Conservation (phyloP, 2,888 invertebrate genomes). For the Vanessa cardui region DNA sequence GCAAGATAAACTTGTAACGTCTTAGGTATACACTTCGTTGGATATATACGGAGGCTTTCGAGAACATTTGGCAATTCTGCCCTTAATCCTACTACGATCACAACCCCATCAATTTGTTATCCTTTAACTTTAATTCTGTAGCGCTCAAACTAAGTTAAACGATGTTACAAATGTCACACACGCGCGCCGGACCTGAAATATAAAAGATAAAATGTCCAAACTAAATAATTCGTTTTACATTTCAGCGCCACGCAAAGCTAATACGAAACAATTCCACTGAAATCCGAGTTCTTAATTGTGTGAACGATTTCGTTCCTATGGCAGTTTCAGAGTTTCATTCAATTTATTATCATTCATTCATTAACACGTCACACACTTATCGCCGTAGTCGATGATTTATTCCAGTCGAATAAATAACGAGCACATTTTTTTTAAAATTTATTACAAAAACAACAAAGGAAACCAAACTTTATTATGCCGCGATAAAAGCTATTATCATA, state of each 20-base stretch:
- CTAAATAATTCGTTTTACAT: conserved; percentile 4
- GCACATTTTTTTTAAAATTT: conserved; percentile 11
- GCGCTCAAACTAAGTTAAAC: not conserved
- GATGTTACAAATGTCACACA: not conserved
- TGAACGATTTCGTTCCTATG: not conserved
- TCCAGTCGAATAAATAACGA: conserved; percentile 6
- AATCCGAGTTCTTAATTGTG: conserved; percentile 8
- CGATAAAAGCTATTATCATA: conserved; percentile 25
- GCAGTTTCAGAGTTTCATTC: not conserved
- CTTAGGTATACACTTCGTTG: no score
- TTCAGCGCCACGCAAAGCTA: conserved; percentile 5
- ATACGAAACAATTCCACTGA: conserved; percentile 3
- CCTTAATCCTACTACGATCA: no score
- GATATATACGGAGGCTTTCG: no score
- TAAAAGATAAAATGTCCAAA: conserved; percentile 8
- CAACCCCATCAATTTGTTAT: not conserved
- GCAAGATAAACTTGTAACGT: no score
- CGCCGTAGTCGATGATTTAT: not conserved
- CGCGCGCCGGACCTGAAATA: not conserved
- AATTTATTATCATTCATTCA: conserved; percentile 6
- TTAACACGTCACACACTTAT: conserved; percentile 3
- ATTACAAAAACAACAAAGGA: conserved; percentile 18
- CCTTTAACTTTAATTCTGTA: not conserved
- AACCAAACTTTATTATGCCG: conserved; percentile 11
- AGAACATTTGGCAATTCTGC: no score